Evolutionary conservation across 2,888 invertebrate species (phyloP), one percentile per base, ranked within the genome.

Genomic region (Ochropacha duplaris): DNA sequence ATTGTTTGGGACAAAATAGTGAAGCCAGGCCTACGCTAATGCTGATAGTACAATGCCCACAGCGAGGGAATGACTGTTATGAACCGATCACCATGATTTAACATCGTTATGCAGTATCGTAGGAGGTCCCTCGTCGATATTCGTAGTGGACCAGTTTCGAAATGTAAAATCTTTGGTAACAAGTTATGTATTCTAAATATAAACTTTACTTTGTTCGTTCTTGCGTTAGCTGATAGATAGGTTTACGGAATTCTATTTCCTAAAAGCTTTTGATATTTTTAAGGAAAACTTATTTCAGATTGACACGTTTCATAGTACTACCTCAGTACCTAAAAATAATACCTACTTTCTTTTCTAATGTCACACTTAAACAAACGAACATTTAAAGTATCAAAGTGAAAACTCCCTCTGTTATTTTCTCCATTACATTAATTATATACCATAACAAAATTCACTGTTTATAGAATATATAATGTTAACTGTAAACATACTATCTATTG

Each of bases 1-100:
- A 71, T 76, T 76, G 74, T 78, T 72, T 66, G 61, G 64, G 65
- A 76, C 68, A 70, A 76, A 73, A 76, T 70, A 69, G 69, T 62
- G 64, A 61, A 62, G 65, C 65, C 60, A 63, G 61, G 54, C 57
- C 62, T 66, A 70, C 66, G 63, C 59, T 57, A 54, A 65, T 56
- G 68, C 66, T 59, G 61, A 57, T 58, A 57, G 34, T 62, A 44
- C 44, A 44, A 44, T 44, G 44, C 44, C 44, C 44, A 44, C 19
- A 44, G 44, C 19, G n/a, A 44, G 44, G 19, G 19, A 28, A 31
- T 26, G 28, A 26, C 28, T 51, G 28, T 50, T 39, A 50, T 39
- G 44, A 44, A 69, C 71, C 65, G 70, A 70, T 70, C 60, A 66
- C 56, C 39, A 49, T 63, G 64, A 22, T 50, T 54, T 44, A 44